These are phyloP conservation scores for Pteropus alecto DNA, from an alignment of 2,113 vertebrate species.

Conservation along the genomic window DNA sequence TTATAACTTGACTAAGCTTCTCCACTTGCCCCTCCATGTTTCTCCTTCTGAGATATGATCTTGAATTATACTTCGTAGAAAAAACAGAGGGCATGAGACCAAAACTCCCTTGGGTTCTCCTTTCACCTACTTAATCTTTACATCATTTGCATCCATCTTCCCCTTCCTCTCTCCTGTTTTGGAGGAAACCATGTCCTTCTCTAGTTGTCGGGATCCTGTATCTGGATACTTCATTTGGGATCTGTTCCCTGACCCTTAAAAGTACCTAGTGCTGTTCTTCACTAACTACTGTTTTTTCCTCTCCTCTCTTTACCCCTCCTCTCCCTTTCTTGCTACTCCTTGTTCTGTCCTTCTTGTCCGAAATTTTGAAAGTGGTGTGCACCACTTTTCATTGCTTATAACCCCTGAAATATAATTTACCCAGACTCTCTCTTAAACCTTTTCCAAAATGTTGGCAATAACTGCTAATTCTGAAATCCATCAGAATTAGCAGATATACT, in stretches of 20 bases:
- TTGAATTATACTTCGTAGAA: constrained; percentile 2
- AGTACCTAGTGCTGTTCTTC: not conserved
- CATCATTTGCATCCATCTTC: not conserved
- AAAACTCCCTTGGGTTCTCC: not conserved
- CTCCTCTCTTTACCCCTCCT: not conserved
- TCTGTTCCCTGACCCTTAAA: not conserved
- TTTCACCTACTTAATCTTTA: not conserved
- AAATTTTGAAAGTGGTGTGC: not conserved
- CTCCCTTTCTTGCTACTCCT: not conserved
- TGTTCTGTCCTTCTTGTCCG: not conserved
- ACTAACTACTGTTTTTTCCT: not conserved
- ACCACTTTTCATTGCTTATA: not conserved
- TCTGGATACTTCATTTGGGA: not conserved
- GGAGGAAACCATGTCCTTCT: not conserved
- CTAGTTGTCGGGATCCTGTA: no score
- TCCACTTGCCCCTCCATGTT: not conserved
- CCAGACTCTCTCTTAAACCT: not conserved
- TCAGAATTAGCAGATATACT: not conserved
- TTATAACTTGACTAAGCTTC: not conserved
- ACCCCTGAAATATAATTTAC: not conserved
- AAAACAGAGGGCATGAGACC: not conserved
- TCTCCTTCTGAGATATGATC: not conserved
- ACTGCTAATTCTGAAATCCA: not conserved
- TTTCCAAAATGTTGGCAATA: not conserved
- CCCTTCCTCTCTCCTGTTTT: not conserved